Evolutionary conservation across 1,140 invertebrate species (phyloP), one percentile per base, ranked within the genome.

Genomic region (Calephelis nemesis): DNA sequence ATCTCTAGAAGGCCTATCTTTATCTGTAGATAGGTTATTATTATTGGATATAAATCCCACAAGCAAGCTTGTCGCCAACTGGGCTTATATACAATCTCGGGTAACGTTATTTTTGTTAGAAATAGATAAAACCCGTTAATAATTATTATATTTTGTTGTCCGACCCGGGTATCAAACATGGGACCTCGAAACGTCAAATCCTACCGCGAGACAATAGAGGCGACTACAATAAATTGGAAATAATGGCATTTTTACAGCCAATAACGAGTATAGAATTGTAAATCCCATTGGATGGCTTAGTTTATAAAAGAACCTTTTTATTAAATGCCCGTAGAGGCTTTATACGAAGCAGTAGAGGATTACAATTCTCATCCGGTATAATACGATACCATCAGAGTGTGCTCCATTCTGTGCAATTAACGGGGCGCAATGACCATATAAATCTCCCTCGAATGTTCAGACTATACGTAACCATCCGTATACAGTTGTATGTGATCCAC

Each of bases 361-460:
- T 83, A 81, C 81, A 81, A 76, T 85, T 84, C 81, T 81, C 82
- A 74, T 84, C 83, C 76, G 72, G 78, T 60, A 81, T 79, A 71
- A 78, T 78, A 75, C 78, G 84, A 87, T 87, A 84, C 77, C 80
- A 87, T 83, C 81, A 82, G 74, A 83, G 80, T 79, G 82, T 82
- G 82, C 83, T 82, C 74, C 76, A 84, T 85, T 84, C 83, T 75
- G 75, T 85, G 85, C 88, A 89, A 91, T 91, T 89, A 91, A 86
- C 84, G 81, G 78, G 79, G 78, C 77, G 88, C 83, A 88, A 89
- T 87, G 82, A 85, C 83, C 84, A 84, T 81, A 88, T 91, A 91
- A 91, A 91, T 88, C 83, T 86, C 79, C 78, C 70, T 74, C 80
- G 81, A 88, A 84, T 82, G 76, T 79, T 78, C 74, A 76, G 79